A percentile compares a stretch with the other conserved stretches of the same genome.
Evolutionary conservation across 2,113 vertebrate species (phyloP).

Genomic region (Muntiacus muntjak): DNA sequence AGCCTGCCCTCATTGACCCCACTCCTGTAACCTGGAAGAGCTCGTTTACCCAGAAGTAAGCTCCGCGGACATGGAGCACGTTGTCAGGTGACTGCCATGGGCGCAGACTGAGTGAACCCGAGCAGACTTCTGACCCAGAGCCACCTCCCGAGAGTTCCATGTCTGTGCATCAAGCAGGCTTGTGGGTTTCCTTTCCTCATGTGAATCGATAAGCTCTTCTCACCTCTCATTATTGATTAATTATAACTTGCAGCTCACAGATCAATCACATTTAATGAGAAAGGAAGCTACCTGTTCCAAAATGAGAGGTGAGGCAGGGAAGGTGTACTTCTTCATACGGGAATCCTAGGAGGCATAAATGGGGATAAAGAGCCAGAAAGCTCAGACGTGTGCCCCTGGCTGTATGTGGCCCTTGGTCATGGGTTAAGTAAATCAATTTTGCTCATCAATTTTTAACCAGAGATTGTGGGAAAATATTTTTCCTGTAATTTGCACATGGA

Average conservation of each 20-base stretch:
- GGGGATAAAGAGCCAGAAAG: background rate
- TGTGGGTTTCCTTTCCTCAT: background rate
- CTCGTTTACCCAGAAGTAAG: background rate
- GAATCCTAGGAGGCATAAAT: background rate
- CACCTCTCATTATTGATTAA: background rate
- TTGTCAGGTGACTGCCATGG: accelerated
- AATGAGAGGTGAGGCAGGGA: background rate
- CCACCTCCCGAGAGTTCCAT: background rate
- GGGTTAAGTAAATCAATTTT: background rate
- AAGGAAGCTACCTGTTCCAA: background rate
- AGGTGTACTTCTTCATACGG: background rate
- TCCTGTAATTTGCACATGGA: background rate
- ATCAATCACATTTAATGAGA: background rate
- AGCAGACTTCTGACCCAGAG: background rate
- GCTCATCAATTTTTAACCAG: background rate
- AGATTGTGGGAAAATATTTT: background rate
- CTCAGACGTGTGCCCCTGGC: background rate
- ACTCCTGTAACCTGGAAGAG: background rate
- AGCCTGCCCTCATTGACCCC: background rate
- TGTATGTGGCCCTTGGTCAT: background rate
- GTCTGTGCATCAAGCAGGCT: background rate
- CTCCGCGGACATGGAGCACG: accelerated
- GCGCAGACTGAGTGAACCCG: accelerated
- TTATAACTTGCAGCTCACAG: background rate
- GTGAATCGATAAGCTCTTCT: background rate